Evolutionary conservation across 92 coral and sea anemone genomes (phyloP).

Genomic region (Heliopora coerulea): DNA sequence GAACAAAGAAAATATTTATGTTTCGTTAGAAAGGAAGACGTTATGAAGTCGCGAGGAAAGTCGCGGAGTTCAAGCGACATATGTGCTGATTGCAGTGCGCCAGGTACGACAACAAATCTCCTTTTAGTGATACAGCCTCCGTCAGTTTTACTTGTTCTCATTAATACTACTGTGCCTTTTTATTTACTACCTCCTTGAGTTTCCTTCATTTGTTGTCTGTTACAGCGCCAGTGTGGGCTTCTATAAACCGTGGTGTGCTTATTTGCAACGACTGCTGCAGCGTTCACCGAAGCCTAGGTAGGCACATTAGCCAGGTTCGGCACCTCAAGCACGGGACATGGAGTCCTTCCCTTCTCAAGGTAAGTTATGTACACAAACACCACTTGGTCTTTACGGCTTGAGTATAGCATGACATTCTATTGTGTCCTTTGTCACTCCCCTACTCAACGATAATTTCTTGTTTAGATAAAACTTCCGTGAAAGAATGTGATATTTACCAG

Average conservation of each 20-base stretch:
- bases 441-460: background rate
- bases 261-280: conserved; percentile 98
- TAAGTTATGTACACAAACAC: no score
- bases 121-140: conserved; percentile 9
- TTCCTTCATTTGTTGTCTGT: background rate
- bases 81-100: conserved; percentile 95
- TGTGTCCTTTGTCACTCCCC: background rate
- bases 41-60: conserved; percentile 88
- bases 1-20: conserved; percentile 46
- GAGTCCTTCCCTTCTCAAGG: conserved; percentile 89
- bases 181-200: background rate
- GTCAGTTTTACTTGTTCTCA: background rate
- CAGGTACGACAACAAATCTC: conserved; percentile 70
- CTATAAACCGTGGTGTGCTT: conserved; percentile 95
- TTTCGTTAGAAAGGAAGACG: conserved; percentile 39
- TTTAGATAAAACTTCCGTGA: background rate
- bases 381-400: background rate
- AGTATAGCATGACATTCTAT: background rate
- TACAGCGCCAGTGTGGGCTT: conserved; percentile 97
- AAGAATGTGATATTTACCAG: background rate
- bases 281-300: conserved; percentile 94
- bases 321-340: conserved; percentile 85
- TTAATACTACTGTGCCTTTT: background rate
- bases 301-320: conserved; percentile 95
- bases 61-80: conserved; percentile 89